A percentile compares a stretch with the other conserved stretches of the same genome.
These are phyloP conservation scores for Steinernema khuongi DNA, from an alignment of 1,140 invertebrate species.

Conservation along the genomic window DNA sequence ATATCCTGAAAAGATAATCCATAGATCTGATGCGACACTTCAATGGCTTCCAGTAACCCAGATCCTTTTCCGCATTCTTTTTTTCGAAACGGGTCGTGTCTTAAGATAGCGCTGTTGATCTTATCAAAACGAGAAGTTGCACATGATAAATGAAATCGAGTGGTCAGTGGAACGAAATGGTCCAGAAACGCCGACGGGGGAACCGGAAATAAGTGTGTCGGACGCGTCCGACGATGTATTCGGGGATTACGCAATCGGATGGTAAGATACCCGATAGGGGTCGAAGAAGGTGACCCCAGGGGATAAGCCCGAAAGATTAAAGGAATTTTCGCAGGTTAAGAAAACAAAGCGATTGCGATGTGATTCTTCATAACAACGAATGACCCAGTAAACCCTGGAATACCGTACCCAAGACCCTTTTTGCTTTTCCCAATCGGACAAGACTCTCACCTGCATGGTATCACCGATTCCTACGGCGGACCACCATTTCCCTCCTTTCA, in stretches of 20 bases:
- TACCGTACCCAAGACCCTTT: too few relatives aligned
- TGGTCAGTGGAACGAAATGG: slow-evolving; percentile 8
- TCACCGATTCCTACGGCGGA: background rate
- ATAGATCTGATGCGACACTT: too few relatives aligned
- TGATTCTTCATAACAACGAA: too few relatives aligned
- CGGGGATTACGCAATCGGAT: background rate
- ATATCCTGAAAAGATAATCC: background rate
- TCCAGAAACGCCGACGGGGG: background rate
- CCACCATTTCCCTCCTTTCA: slow-evolving; percentile 5
- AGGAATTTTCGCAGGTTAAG: too few relatives aligned
- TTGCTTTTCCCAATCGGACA: background rate
- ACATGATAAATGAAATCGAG: background rate
- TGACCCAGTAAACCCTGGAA: too few relatives aligned
- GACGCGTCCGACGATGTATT: background rate
- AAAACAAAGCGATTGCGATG: too few relatives aligned
- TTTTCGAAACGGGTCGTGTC: too few relatives aligned
- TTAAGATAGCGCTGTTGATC: too few relatives aligned
- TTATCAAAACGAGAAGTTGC: too few relatives aligned
- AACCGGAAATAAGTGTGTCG: slow-evolving; percentile 10
- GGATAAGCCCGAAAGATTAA: too few relatives aligned
- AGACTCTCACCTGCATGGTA: background rate
- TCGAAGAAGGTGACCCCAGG: too few relatives aligned
- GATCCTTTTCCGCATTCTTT: background rate
- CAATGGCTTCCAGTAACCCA: background rate
- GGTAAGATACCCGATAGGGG: too few relatives aligned